These are phyloP conservation scores for Heliconius ethilla DNA, from an alignment of 2,888 invertebrate species.

Conservation along the genomic window DNA sequence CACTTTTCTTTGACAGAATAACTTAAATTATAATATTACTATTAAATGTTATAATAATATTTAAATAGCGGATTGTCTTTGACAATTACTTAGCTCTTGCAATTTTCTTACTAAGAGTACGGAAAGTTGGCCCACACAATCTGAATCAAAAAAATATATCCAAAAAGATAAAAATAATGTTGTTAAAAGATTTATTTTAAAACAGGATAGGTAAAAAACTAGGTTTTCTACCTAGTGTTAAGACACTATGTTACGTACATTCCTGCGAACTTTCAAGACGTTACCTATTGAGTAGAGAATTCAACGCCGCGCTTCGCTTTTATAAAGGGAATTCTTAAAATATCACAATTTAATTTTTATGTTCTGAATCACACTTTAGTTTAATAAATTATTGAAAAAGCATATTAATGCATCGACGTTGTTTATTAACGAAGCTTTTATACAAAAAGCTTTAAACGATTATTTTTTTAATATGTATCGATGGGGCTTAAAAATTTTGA, in stretches of 20 bases:
- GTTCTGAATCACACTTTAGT: not conserved
- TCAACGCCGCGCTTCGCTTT: not conserved
- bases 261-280: not conserved
- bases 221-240: no score
- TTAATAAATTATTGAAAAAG: not conserved
- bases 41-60: no score
- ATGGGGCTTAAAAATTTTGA: not conserved
- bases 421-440: conserved; percentile 7
- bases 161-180: no score
- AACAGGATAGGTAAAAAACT: no score
- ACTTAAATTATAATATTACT: no score
- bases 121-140: no score
- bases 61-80: no score
- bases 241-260: not conserved
- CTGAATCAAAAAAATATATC: no score
- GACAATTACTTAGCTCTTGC: no score
- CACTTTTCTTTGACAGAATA: no score
- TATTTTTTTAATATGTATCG: not conserved
- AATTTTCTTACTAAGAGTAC: no score
- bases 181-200: no score
- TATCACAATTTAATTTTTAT: not conserved
- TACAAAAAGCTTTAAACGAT: not conserved
- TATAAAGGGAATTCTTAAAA: not conserved
- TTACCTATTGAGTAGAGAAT: not conserved
- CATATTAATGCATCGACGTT: not conserved